Evolutionary conservation across 2,113 vertebrate genomes (phyloP).

Genomic region (Strix aluco): DNA sequence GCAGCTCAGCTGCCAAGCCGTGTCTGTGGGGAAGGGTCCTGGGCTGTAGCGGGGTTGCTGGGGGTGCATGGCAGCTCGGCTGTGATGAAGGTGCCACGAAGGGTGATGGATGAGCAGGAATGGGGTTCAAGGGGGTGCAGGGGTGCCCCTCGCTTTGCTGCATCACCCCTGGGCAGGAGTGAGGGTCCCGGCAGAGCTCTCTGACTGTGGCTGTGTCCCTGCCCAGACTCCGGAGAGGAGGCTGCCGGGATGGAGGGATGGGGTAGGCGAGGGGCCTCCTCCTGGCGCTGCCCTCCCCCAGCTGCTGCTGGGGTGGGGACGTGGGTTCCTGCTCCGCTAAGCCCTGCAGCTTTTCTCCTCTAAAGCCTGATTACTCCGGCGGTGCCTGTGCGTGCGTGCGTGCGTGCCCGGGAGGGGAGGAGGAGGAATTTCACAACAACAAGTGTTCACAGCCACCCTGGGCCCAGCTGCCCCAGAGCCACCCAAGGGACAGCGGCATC

Average conservation of each 20-base stretch:
- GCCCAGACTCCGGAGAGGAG: background rate
- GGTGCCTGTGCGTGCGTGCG: constrained; percentile 45
- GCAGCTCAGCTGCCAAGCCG: background rate
- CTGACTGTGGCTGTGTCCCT: accelerated
- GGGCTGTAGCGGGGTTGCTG: background rate
- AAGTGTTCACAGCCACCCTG: constrained; percentile 37
- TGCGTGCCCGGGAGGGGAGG: constrained; percentile 28
- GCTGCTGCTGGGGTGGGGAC: constrained; percentile 3
- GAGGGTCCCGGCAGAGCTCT: background rate
- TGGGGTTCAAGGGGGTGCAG: background rate
- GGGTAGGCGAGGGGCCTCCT: background rate
- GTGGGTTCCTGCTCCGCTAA: constrained; percentile 58
- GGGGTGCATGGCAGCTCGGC: accelerated
- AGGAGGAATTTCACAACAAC: constrained; percentile 61
- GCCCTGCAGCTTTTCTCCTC: constrained; percentile 69
- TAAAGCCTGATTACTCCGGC: constrained; percentile 69
- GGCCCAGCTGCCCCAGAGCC: constrained; percentile 16
- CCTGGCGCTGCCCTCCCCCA: constrained; percentile 20
- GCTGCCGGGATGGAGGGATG: background rate
- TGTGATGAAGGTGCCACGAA: accelerated
- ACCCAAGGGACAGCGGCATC: background rate
- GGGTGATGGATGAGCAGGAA: background rate
- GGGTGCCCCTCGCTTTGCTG: background rate
- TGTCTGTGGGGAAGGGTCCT: background rate
- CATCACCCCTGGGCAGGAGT: background rate